Evolutionary conservation across 2,797 vertebrate genomes (phyloP).

Genomic region (Vultur gryphus): DNA sequence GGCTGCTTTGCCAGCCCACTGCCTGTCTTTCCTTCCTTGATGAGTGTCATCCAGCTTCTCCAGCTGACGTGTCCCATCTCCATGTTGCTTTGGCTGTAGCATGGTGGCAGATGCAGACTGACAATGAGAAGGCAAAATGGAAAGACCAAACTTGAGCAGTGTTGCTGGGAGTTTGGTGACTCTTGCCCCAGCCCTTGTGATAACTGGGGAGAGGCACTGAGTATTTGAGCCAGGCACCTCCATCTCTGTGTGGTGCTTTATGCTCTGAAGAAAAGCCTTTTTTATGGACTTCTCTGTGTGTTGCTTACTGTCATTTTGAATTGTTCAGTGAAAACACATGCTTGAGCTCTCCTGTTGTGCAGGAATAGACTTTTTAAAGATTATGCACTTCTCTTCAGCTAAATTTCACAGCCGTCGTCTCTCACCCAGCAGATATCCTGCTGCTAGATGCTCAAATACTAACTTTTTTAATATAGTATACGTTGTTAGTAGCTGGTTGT

Average conservation of each 20-base stretch:
- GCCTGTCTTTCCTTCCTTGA: neutral
- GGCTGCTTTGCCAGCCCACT: neutral
- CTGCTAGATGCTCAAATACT: neutral
- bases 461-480: neutral
- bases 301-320: neutral
- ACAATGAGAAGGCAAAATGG: neutral
- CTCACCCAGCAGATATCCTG: neutral
- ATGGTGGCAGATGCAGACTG: neutral
- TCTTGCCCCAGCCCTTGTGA: neutral
- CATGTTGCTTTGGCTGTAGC: accelerated
- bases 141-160: neutral
- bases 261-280: neutral
- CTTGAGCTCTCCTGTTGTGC: neutral
- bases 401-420: neutral
- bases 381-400: neutral
- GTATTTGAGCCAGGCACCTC: neutral
- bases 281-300: neutral
- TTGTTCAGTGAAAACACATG: neutral
- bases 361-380: neutral
- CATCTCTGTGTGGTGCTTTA: neutral
- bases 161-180: neutral
- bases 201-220: accelerated
- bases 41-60: neutral
- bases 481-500: neutral
- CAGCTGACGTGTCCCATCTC: accelerated